These are phyloP conservation scores for Clistopyga incitator DNA, from an alignment of 2,888 invertebrate genomes.

Conservation along the genomic window DNA sequence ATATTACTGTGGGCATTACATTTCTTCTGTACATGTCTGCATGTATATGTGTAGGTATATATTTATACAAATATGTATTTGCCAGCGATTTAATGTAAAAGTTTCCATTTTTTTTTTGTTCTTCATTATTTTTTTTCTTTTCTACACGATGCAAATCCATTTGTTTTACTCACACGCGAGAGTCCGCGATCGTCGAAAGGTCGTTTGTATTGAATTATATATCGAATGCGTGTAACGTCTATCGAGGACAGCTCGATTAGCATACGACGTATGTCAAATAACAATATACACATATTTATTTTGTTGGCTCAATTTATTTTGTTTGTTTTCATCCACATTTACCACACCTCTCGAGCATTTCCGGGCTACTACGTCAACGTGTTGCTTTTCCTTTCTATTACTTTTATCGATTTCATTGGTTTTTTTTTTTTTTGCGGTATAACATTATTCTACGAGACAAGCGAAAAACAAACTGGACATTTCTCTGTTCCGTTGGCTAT, in stretches of 20 bases:
- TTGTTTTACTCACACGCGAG: constrained; percentile 17
- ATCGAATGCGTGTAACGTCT: constrained; percentile 54
- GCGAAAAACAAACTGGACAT: too few species aligned
- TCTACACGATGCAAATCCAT: constrained; percentile 40
- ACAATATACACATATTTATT: constrained; percentile 80
- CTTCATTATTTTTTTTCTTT: constrained; percentile 60
- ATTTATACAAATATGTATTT: constrained; percentile 52
- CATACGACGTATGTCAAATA: constrained; percentile 76
- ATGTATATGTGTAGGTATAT: constrained; percentile 61
- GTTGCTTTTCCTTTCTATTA: neutral
- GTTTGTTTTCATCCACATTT: constrained; percentile 27
- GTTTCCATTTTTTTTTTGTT: constrained; percentile 68
- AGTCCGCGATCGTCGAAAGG: constrained; percentile 6
- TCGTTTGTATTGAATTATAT: constrained; percentile 23
- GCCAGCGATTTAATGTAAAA: constrained; percentile 54
- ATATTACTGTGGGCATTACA: constrained; percentile 70
- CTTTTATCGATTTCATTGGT: neutral
- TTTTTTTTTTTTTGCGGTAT: neutral
- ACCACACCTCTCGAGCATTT: neutral
- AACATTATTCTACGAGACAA: neutral
- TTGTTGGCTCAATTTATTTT: constrained; percentile 77
- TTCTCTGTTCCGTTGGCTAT: too few species aligned
- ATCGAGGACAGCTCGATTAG: constrained; percentile 68
- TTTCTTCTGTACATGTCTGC: constrained; percentile 63
- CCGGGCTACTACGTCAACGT: neutral